phyloP scores from a whole-genome alignment of 2,797 vertebrate species.

The Dendrocincla tyrannina region DNA sequence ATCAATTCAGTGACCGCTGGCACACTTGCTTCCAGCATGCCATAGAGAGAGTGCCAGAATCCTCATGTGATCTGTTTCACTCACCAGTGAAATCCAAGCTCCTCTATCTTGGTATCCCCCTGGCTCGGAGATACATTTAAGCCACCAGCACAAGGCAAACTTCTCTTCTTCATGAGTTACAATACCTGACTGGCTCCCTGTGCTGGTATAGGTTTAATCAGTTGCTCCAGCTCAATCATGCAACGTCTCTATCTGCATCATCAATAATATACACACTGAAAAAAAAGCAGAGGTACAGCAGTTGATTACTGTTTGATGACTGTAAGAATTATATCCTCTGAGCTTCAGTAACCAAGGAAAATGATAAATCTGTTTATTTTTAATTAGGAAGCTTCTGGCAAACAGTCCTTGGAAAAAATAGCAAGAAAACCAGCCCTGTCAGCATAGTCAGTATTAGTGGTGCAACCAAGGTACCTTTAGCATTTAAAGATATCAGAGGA shows the following conservation, averaged over 20 bases:
- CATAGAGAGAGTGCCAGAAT: slow-evolving; percentile 76
- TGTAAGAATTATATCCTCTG: background rate
- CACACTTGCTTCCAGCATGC: slow-evolving; percentile 72
- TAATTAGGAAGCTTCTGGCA: slow-evolving; percentile 69
- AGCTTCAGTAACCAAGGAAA: slow-evolving; percentile 25
- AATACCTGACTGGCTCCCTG: background rate
- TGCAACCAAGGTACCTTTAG: slow-evolving; percentile 3
- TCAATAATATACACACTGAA: background rate
- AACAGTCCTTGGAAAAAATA: background rate
- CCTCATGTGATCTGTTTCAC: slow-evolving; percentile 82
- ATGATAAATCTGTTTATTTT: slow-evolving; percentile 68
- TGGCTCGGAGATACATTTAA: slow-evolving; percentile 14
- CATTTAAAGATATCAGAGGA: slow-evolving; percentile 53
- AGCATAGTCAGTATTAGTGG: background rate
- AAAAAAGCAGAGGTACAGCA: background rate
- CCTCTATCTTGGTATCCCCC: slow-evolving; percentile 60
- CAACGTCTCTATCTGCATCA: background rate
- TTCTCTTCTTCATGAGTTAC: background rate
- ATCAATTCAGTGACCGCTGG: slow-evolving; percentile 61
- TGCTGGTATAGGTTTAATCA: background rate
- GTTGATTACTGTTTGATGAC: background rate
- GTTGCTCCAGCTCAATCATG: background rate
- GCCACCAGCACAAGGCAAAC: background rate
- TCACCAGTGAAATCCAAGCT: slow-evolving; percentile 83
- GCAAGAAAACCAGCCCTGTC: slow-evolving; percentile 22